phyloP scores from a whole-genome alignment of 2,797 vertebrate species.

The Calcarius lapponicus region DNA sequence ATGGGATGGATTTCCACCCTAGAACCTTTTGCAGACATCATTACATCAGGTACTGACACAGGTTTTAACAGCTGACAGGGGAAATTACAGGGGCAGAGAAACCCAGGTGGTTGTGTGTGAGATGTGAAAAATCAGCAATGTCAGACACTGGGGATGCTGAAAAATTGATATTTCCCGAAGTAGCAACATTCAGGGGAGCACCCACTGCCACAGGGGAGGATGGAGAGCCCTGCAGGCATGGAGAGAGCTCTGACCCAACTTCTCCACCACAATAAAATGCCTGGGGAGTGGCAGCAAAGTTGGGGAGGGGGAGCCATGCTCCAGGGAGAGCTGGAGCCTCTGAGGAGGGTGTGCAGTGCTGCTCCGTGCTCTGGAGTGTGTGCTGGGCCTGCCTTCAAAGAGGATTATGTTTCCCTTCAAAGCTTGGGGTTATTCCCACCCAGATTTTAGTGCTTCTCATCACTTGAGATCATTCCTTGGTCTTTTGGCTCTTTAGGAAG shows the following conservation, averaged over 20 bases:
- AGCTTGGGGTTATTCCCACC: background rate
- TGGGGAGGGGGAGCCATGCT: fast-evolving
- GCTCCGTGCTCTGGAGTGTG: background rate
- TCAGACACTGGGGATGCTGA: fast-evolving
- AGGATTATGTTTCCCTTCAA: background rate
- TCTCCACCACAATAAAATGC: background rate
- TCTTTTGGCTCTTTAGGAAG: background rate
- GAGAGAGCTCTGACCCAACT: background rate
- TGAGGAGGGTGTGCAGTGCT: background rate
- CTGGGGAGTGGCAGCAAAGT: background rate
- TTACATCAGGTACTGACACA: background rate
- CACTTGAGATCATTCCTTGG: background rate
- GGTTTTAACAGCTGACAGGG: background rate
- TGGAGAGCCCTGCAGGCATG: background rate
- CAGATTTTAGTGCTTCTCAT: background rate
- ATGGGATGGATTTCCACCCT: background rate
- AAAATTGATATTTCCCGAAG: background rate
- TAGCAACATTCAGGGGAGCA: background rate
- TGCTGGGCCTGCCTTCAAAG: background rate
- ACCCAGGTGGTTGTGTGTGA: fast-evolving
- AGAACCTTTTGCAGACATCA: background rate
- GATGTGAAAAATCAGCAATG: background rate
- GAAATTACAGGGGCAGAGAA: background rate
- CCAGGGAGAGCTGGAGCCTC: background rate
- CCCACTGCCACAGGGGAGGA: background rate